Conservation (phyloP, 2,797 vertebrate genomes). For the Cuculus canorus region DNA sequence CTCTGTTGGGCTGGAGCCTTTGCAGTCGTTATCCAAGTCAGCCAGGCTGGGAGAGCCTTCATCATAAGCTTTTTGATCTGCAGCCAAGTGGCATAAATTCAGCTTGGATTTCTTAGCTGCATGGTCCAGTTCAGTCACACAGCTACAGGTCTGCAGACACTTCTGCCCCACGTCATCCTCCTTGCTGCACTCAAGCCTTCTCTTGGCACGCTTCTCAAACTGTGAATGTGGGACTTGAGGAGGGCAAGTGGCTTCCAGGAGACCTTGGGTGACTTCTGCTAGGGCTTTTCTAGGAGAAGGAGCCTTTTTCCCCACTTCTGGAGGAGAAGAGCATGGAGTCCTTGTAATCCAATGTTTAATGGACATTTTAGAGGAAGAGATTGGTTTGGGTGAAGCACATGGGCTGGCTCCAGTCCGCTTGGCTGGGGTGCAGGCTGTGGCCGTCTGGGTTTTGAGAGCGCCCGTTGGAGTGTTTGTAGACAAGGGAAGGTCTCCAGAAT, state of each 20-base stretch:
- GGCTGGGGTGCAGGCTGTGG: constrained; percentile 51
- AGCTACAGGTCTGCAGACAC: constrained; percentile 78
- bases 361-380: constrained; percentile 75
- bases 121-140: constrained; percentile 82
- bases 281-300: constrained; percentile 78
- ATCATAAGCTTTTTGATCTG: constrained; percentile 50
- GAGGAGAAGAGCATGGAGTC: constrained; percentile 67
- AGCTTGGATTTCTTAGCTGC: constrained; percentile 79
- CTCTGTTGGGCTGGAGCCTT: constrained; percentile 44
- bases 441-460: constrained; percentile 31
- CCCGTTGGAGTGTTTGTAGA: constrained; percentile 82
- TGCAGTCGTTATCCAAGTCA: background rate
- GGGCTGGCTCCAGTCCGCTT: constrained; percentile 26
- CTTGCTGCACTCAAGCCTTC: constrained; percentile 86
- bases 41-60: constrained; percentile 38
- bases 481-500: constrained; percentile 85
- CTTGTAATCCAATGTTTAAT: constrained; percentile 88
- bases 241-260: constrained; percentile 42
- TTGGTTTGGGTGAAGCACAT: constrained; percentile 59
- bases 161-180: constrained; percentile 59
- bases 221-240: background rate
- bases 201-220: constrained; percentile 85
- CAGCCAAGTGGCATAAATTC: constrained; percentile 71
- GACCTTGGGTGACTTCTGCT: constrained; percentile 79
- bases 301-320: constrained; percentile 51